Base-by-base conservation (phyloP, 2,888 invertebrate species). In the Aethes cnicana region DNA sequence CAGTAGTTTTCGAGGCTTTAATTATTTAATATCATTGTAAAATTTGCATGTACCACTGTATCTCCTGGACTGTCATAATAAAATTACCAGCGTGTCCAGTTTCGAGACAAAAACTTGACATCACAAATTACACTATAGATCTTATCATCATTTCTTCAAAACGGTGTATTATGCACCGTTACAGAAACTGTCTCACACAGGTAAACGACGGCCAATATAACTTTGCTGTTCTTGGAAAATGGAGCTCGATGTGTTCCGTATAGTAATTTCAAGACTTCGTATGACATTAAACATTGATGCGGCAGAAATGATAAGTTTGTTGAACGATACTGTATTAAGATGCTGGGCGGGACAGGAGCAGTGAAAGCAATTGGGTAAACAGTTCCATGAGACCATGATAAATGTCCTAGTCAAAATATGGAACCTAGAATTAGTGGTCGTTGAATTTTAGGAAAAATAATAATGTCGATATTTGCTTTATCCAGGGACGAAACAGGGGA, bases 341-440 rank as follows among this genome's bases (percentile, higher is more conserved):
- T 30, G 42, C 46, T 43, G 23, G 41, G 41, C 49, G 25, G 47
- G 42, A 52, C n/a, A n/a, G n/a, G n/a, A 47, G 36, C 43, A 56
- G 60, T 62, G 62, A 66, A 67, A 59, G 60, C 63, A 55, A 56
- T 41, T 18, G 35, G 14, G 52, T 36, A 50, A 42, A 61, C 28
- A 54, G n/a, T n/a, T n/a, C n/a, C n/a, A n/a, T n/a, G n/a, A n/a
- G n/a, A n/a, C n/a, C n/a, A n/a, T n/a, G n/a, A n/a, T n/a, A n/a
- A n/a, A n/a, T n/a, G n/a, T n/a, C n/a, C n/a, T n/a, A n/a, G n/a
- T n/a, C n/a, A n/a, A n/a, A n/a, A n/a, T n/a, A n/a, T n/a, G n/a
- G n/a, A n/a, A n/a, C n/a, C n/a, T n/a, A n/a, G n/a, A n/a, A n/a
- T n/a, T n/a, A n/a, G n/a, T n/a, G n/a, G n/a, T n/a, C n/a, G n/a